Evolutionary conservation across 2,888 invertebrate genomes (phyloP).

Genomic region (Mimas tiliae): DNA sequence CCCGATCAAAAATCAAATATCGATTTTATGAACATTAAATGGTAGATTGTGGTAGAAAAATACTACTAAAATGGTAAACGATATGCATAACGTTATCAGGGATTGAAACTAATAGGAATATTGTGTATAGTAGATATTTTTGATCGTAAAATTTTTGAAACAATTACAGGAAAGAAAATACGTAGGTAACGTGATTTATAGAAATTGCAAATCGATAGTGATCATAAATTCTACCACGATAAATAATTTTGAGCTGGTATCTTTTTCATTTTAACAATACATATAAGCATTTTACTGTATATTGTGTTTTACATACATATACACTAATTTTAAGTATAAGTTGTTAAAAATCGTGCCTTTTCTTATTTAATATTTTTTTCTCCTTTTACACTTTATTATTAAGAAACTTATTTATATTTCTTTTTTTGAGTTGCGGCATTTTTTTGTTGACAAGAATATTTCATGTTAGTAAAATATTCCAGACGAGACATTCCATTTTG

Average conservation of each 20-base stretch:
- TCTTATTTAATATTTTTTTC: slow-evolving; percentile 25
- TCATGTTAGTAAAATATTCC: not conserved
- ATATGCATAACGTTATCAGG: not conserved
- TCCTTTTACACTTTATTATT: slow-evolving; percentile 13
- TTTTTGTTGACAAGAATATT: not conserved
- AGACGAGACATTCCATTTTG: not conserved
- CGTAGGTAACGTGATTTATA: too few species aligned
- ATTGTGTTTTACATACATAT: slow-evolving; percentile 12
- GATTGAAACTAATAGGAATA: not conserved
- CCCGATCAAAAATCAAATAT: not conserved
- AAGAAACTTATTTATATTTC: slow-evolving; percentile 5
- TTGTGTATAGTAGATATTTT: not conserved
- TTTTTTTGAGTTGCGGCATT: not conserved
- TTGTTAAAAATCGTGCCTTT: slow-evolving; percentile 54
- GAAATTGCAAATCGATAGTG: not conserved
- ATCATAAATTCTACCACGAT: not conserved
- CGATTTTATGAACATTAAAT: not conserved
- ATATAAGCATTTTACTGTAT: not conserved
- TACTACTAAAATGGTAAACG: not conserved
- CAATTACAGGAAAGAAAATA: not conserved
- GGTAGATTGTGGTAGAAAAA: not conserved
- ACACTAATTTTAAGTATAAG: slow-evolving; percentile 30
- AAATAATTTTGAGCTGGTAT: slow-evolving; percentile 5
- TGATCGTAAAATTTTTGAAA: not conserved
- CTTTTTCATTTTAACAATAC: not conserved